Percentiles rank a stretch among this genome's conserved stretches.
phyloP scores from a whole-genome alignment of 2,113 vertebrate genomes.

The Oophaga pumilio region DNA sequence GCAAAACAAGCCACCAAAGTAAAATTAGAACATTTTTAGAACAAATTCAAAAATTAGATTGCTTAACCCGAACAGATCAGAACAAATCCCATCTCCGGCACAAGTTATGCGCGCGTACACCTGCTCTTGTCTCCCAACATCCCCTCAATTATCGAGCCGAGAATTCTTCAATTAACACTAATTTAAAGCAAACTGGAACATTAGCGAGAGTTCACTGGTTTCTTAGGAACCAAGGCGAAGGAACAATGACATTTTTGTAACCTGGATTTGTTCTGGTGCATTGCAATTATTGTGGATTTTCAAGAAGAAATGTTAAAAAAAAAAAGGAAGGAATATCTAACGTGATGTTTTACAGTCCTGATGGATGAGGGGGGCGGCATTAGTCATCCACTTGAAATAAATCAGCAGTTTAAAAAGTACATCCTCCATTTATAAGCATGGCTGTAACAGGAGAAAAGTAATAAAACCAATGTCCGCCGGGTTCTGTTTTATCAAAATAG shows the following conservation, averaged over 20 bases:
- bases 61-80: slow-evolving; percentile 19
- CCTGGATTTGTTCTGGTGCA: slow-evolving; percentile 26
- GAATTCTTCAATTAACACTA: slow-evolving; percentile 30
- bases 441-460: background rate
- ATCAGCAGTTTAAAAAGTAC: background rate
- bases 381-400: slow-evolving; percentile 27
- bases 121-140: background rate
- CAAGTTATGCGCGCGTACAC: slow-evolving; percentile 17
- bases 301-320: slow-evolving; percentile 9
- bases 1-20: background rate
- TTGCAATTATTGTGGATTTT: background rate
- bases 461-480: background rate
- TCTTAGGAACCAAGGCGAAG: slow-evolving; percentile 25
- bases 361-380: background rate
- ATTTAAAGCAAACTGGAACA: slow-evolving; percentile 27
- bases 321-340: background rate
- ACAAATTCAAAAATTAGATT: slow-evolving; percentile 24
- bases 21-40: background rate
- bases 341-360: background rate
- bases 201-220: background rate
- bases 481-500: background rate
- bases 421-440: background rate
- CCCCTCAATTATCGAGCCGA: slow-evolving; percentile 32
- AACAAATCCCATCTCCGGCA: slow-evolving; percentile 1
- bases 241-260: slow-evolving; percentile 49